Evolutionary conservation across 2,888 invertebrate species (phyloP).

Genomic region (Hypselothyrea guttata): DNA sequence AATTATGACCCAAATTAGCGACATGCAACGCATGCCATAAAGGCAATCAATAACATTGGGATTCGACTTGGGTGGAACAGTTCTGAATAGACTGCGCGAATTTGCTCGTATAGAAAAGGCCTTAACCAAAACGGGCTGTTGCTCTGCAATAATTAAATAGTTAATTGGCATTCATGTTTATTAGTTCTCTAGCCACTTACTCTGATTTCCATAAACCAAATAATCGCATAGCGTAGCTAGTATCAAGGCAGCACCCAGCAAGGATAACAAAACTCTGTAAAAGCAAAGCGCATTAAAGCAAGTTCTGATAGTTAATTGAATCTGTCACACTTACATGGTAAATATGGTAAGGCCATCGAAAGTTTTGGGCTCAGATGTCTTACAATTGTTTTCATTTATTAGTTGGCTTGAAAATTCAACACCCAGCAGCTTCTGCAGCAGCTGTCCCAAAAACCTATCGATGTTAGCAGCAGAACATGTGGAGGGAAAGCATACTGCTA

Average conservation of each 20-base stretch:
- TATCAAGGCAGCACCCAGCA: slow-evolving; percentile 33
- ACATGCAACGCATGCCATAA: slow-evolving; percentile 80
- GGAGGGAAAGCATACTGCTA: slow-evolving; percentile 68
- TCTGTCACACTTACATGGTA: slow-evolving; percentile 69
- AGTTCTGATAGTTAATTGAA: neutral
- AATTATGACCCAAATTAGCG: slow-evolving; percentile 80
- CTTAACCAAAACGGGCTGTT: slow-evolving; percentile 35
- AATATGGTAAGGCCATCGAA: slow-evolving; percentile 61
- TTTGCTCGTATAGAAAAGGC: slow-evolving; percentile 67
- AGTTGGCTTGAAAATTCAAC: slow-evolving; percentile 1
- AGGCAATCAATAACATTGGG: slow-evolving; percentile 77
- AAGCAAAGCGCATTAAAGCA: neutral
- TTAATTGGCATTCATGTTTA: too few relatives aligned
- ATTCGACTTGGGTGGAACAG: slow-evolving; percentile 26
- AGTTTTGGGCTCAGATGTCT: slow-evolving; percentile 12
- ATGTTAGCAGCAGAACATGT: slow-evolving; percentile 50
- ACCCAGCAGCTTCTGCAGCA: slow-evolving; percentile 23
- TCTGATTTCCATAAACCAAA: slow-evolving; percentile 33
- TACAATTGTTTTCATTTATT: slow-evolving; percentile 11
- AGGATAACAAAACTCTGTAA: slow-evolving; percentile 37
- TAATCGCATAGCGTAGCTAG: slow-evolving; percentile 60
- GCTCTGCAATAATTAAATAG: too few relatives aligned
- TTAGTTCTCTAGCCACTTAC: too few relatives aligned
- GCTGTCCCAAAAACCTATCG: slow-evolving; percentile 39
- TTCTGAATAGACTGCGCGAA: slow-evolving; percentile 39